Evolutionary conservation across 2,797 vertebrate species (phyloP).

Genomic region (Pseudochaenichthys georgianus): DNA sequence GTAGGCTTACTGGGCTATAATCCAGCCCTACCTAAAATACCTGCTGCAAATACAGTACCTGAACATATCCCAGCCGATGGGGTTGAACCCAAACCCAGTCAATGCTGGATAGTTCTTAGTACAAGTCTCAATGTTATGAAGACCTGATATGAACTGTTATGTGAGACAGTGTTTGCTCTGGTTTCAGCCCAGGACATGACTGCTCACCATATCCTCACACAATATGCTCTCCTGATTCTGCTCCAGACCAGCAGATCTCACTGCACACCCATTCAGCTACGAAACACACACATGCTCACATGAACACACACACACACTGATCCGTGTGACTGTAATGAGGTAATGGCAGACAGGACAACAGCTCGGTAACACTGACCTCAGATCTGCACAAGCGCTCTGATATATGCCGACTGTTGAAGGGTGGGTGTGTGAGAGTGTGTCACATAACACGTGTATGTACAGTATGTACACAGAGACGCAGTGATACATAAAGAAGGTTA

Average conservation of each 20-base stretch:
- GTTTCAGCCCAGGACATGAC: slow-evolving; percentile 29
- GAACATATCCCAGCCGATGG: neutral
- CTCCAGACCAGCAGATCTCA: slow-evolving; percentile 64
- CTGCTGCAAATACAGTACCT: neutral
- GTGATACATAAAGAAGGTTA: neutral
- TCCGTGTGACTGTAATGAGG: slow-evolving; percentile 54
- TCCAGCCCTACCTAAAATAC: neutral
- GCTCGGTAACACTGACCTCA: slow-evolving; percentile 51
- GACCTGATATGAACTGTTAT: neutral
- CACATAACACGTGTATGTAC: neutral
- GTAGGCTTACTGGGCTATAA: neutral
- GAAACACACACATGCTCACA: slow-evolving; percentile 13
- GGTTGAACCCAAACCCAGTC: neutral
- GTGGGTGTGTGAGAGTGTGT: neutral
- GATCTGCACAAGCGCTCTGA: slow-evolving; percentile 21
- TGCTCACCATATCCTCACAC: slow-evolving; percentile 41
- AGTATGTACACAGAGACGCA: neutral
- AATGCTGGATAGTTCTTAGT: neutral
- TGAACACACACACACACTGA: slow-evolving; percentile 25
- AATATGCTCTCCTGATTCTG: slow-evolving; percentile 68
- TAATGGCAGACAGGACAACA: slow-evolving; percentile 58
- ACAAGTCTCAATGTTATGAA: neutral
- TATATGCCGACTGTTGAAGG: neutral
- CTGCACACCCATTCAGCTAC: slow-evolving; percentile 27
- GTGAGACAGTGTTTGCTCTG: slow-evolving; percentile 16